These are phyloP conservation scores for Psammodynastes pulverulentus DNA, from an alignment of 2,113 vertebrate genomes.

Conservation along the genomic window DNA sequence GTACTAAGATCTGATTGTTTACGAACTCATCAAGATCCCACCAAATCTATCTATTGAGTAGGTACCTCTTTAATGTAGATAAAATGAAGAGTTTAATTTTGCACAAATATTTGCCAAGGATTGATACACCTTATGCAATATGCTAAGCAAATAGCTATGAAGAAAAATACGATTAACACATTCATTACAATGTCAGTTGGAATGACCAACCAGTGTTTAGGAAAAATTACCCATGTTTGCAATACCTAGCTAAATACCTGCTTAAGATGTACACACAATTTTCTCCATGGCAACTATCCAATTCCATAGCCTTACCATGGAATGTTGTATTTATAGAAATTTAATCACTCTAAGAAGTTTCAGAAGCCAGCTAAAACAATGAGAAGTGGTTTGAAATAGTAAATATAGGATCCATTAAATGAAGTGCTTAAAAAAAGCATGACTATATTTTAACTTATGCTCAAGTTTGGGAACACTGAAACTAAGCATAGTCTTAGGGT, in stretches of 20 bases:
- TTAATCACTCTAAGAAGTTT: slow-evolving; percentile 4
- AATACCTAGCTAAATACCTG: not conserved
- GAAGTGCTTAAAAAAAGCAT: not conserved
- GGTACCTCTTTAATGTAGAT: not conserved
- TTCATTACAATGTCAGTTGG: slow-evolving; percentile 5
- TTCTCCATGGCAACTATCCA: not conserved
- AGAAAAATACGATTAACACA: not conserved
- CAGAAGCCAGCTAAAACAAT: not conserved
- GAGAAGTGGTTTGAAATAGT: not conserved
- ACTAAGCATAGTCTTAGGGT: not conserved
- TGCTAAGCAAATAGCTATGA: not conserved
- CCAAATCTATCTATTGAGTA: not conserved
- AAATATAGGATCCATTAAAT: not conserved
- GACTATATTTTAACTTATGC: not conserved
- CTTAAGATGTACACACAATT: not conserved
- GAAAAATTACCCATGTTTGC: not conserved
- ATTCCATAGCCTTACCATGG: not conserved
- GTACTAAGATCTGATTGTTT: not conserved
- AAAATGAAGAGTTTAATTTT: not conserved
- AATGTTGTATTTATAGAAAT: slow-evolving; percentile 1
- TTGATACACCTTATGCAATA: not conserved
- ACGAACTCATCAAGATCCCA: not conserved
- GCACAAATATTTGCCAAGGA: not conserved
- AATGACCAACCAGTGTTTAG: not conserved
- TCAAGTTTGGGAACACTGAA: not conserved